Evolutionary conservation across 2,113 vertebrate genomes (phyloP), one percentile per base, ranked within the genome.

Genomic region (Tursiops truncatus): DNA sequence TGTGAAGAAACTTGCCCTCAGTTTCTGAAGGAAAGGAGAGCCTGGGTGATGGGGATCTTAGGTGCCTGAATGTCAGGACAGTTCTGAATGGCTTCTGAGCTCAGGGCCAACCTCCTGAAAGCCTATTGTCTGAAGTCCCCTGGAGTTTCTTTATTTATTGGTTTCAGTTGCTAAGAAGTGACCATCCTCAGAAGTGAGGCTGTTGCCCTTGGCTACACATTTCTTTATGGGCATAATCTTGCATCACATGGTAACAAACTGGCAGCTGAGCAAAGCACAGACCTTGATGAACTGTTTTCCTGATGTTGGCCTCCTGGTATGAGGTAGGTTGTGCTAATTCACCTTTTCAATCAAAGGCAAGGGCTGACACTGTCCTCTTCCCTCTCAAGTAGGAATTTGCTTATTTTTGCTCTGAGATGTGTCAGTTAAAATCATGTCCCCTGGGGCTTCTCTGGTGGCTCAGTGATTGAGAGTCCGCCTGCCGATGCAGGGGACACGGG

Each of bases 141-240:
- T 63, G 74, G 93, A 88, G 76, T 81, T 94, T 95, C 90, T 94
- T 93, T 94, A 8, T 95, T 93, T 96, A 93, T 93, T 94, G 91
- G 95, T 79, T 96, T 97, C 67, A 38, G 90, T 94, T 94, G 97
- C 97, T 94, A 80, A 67, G 96, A 97, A 97, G 94, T 94, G 92
- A 89, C 94, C 70, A 41, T 86, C 62, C 62, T 85, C 84, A 63
- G 91, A 67, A 96, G 62, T n/a, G 91, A 96, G 87, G 80, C 90
- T 94, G 92, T 91, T 96, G 77, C 96, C 97, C 97, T 93, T 96
- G 95, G 98, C 94, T 97, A 97, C 96, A 70, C 33, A 6, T 92
- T 92, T 96, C 92, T 97, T 88, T 84, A 83, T 94, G 88, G 96
- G 67, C 92, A 91, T 74, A 50, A 86, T 88, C 85, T 86, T 93